Conservation (phyloP, 2,888 invertebrate species). For the Tethea ocularis region DNA sequence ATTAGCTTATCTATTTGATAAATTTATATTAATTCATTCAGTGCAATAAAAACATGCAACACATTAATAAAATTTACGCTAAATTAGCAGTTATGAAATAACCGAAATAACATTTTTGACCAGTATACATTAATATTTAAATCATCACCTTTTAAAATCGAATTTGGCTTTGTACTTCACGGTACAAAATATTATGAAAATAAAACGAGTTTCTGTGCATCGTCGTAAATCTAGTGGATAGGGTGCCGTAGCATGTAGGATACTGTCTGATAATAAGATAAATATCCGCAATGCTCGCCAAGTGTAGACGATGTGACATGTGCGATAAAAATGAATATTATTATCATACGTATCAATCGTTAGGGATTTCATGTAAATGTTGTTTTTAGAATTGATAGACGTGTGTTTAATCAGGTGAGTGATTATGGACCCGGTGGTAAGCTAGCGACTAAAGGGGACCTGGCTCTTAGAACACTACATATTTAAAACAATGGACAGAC, state of each 20-base stretch:
- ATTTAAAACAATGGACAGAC: no score
- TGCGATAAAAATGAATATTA: not conserved
- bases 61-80: not conserved
- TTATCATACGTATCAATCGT: conserved; percentile 10
- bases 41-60: not conserved
- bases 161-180: no score
- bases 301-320: not conserved
- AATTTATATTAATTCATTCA: not conserved
- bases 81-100: not conserved
- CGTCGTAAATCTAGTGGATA: not conserved
- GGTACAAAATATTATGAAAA: no score
- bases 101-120: not conserved
- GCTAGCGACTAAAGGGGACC: no score
- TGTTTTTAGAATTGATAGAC: not conserved
- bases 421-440: no score
- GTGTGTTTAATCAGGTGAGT: no score
- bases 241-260: not conserved
- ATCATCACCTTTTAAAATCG: not conserved
- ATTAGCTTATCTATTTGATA: not conserved
- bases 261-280: conserved; percentile 41
- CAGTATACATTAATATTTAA: not conserved
- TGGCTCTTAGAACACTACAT: no score
- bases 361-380: not conserved
- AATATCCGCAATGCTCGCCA: conserved; percentile 43
- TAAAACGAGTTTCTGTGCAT: no score